Evolutionary conservation across 1,140 invertebrate species (phyloP).

Genomic region (Diabrotica undecimpunctata): DNA sequence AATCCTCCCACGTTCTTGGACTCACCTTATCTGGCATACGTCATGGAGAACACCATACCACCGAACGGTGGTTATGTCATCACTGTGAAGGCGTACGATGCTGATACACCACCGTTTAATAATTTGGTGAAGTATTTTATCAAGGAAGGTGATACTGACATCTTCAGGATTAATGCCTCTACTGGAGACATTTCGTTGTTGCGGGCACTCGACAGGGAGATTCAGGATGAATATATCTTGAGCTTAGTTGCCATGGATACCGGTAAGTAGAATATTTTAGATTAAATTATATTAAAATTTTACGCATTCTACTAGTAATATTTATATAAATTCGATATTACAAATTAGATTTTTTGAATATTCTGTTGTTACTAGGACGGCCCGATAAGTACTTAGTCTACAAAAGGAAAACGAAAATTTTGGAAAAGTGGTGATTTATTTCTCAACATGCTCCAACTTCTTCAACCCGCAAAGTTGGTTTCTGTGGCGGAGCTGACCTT

Average conservation of each 20-base stretch:
- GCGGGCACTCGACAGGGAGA: slow-evolving; percentile 78
- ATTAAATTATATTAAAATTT: too few relatives aligned
- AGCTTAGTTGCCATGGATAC: slow-evolving; percentile 89
- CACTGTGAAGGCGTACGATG: slow-evolving; percentile 80
- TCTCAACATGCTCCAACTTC: too few relatives aligned
- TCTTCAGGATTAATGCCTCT: slow-evolving; percentile 84
- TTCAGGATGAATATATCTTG: slow-evolving; percentile 74
- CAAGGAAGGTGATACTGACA: slow-evolving; percentile 84
- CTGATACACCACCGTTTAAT: slow-evolving; percentile 86
- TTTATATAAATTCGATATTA: too few relatives aligned
- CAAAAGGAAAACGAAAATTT: too few relatives aligned
- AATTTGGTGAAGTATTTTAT: slow-evolving; percentile 86
- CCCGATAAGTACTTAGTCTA: too few relatives aligned
- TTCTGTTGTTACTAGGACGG: too few relatives aligned
- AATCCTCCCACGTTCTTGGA: slow-evolving; percentile 88
- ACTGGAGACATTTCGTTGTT: slow-evolving; percentile 82
- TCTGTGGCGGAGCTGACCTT: too few relatives aligned
- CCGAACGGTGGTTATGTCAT: slow-evolving; percentile 73
- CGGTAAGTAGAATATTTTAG: slow-evolving; percentile 58
- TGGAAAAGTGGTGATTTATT: too few relatives aligned
- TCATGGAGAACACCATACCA: slow-evolving; percentile 87
- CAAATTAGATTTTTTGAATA: too few relatives aligned
- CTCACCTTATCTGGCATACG: slow-evolving; percentile 85
- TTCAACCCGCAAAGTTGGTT: too few relatives aligned
- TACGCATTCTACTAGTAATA: too few relatives aligned